Evolutionary conservation across 2,888 invertebrate genomes (phyloP), one percentile per base, ranked within the genome.

Genomic region (Bruchidius siliquastri): DNA sequence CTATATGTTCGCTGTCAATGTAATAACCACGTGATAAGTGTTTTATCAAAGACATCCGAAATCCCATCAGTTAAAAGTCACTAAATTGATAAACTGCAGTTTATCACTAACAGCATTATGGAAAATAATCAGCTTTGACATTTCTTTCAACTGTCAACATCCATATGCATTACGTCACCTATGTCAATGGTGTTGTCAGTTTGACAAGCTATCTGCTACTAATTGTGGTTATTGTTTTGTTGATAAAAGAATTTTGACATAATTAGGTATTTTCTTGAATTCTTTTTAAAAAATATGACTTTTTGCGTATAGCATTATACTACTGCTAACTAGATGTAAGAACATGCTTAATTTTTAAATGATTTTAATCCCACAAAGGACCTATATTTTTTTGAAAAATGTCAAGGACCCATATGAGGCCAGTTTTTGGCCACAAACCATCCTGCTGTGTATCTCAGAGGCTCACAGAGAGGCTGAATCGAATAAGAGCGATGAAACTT

Each of bases 371-470:
- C 49, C 49, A 68, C 20, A 68, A 20, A 20, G 13, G 20, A 2
- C 21, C 8, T 13, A 68, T 68, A 3, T 68, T 68, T 21, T 8
- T 8, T 21, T 68, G 18, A 68, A 70, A 13, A 85, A 94, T 94
- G 94, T 92, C 93, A 81, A 92, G 92, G 86, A 93, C 93, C 30
- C 89, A 90, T 77, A 89, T 93, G 84, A 89, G 90, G 80, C 89
- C 92, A 72, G 88, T 94, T 75, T 94, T 92, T 82, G 95, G 95
- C 74, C 89, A 89, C 79, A 90, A 91, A 83, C 95, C 95, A 72
- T 91, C 94, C n/a, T 95, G 95, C 84, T 93, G 94, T 76, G 89
- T 91, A 80, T 88, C 88, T 69, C 88, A 89, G 76, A 90, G 95
- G 78, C 87, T 95, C 72, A 93, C 94, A 80, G 94, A 95, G 80